Percentiles rank a stretch among this genome's conserved stretches.
Evolutionary conservation across 2,113 vertebrate species (phyloP).

Genomic region (Platichthys stellatus): DNA sequence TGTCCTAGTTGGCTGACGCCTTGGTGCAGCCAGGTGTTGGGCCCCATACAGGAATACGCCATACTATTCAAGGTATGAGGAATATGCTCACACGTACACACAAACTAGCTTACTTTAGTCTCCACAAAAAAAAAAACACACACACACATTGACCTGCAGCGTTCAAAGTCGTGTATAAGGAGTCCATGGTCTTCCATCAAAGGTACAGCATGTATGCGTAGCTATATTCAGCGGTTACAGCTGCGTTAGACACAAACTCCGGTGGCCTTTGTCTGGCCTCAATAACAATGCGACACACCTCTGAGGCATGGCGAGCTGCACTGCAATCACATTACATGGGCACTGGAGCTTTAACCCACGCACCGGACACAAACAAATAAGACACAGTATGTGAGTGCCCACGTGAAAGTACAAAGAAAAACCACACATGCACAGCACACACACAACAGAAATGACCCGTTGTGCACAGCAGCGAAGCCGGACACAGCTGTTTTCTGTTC

Average conservation of each 20-base stretch:
- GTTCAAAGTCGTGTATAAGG: slow-evolving; percentile 48
- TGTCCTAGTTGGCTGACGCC: slow-evolving; percentile 42
- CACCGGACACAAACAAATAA: slow-evolving; percentile 29
- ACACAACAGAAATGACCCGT: slow-evolving; percentile 9
- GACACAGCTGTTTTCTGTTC: background rate
- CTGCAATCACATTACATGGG: slow-evolving; percentile 57
- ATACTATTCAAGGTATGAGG: background rate
- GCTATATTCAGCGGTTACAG: slow-evolving; percentile 66
- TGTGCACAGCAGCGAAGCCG: slow-evolving; percentile 10
- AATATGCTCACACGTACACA: background rate
- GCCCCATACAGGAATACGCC: background rate
- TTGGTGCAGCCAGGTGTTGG: slow-evolving; percentile 27
- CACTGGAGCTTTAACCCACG: slow-evolving; percentile 47
- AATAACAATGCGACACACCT: slow-evolving; percentile 61
- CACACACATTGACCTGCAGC: slow-evolving; percentile 23
- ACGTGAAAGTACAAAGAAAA: slow-evolving; percentile 18
- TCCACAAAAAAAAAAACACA: background rate
- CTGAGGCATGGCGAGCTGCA: slow-evolving; percentile 49
- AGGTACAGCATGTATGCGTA: slow-evolving; percentile 25
- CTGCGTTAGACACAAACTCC: slow-evolving; percentile 58
- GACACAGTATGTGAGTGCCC: background rate
- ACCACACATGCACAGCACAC: slow-evolving; percentile 4
- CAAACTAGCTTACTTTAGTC: slow-evolving; percentile 3
- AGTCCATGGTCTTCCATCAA: slow-evolving; percentile 25
- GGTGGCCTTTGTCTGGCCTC: slow-evolving; percentile 59